Base-by-base conservation (phyloP, 2,113 vertebrate genomes). In the Puffinus mauretanicus region DNA sequence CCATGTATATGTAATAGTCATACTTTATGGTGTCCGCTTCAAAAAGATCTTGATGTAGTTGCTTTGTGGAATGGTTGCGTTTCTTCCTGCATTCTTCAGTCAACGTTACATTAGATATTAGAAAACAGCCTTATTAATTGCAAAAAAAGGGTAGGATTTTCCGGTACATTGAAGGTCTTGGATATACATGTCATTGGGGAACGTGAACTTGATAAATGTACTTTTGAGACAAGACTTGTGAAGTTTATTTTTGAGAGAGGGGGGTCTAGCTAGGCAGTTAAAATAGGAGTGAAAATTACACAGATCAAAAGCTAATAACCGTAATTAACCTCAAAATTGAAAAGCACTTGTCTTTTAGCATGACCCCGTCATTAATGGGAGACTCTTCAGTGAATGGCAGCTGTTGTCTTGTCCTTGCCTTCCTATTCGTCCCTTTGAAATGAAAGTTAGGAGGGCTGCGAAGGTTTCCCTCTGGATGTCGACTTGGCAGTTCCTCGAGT, bases 401-500 rank as follows among this genome's bases (percentile, higher is more conserved):
- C 81, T 77, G 30, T 52, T 86, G 12, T 42, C 52, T 71, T 54
- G 36, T 83, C 42, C 20, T 73, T 89, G 40, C 42, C 26, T 82
- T 82, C n/a, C 22, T 66, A 7, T 44, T 61, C 0, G 0, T 54
- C 22, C 32, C 20, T 79, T 73, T 82, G 61, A 76, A 76, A 60
- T 60, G 21, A 1, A 55, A 55, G 38, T 60, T 19, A 55, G 51
- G 61, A 24, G 57, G 10, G 32, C 20, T 57, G 30, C 1, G 5
- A 36, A 27, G 7, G 9, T 51, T 84, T 46, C 21, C 11, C 13
- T 72, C 11, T 0, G 2, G 38, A 14, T 4, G 0, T 3, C 58
- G 51, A 42, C 26, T 65, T 0, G 0, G 38, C 14, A 25, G 20
- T 52, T 77, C 52, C 22, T 30, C 0, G 0, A 5, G 52, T 36